Percentiles rank a stretch among this genome's conserved stretches.
These are phyloP conservation scores for Malurus alboscapulatus DNA, from an alignment of 2,113 vertebrate species.

Conservation along the genomic window DNA sequence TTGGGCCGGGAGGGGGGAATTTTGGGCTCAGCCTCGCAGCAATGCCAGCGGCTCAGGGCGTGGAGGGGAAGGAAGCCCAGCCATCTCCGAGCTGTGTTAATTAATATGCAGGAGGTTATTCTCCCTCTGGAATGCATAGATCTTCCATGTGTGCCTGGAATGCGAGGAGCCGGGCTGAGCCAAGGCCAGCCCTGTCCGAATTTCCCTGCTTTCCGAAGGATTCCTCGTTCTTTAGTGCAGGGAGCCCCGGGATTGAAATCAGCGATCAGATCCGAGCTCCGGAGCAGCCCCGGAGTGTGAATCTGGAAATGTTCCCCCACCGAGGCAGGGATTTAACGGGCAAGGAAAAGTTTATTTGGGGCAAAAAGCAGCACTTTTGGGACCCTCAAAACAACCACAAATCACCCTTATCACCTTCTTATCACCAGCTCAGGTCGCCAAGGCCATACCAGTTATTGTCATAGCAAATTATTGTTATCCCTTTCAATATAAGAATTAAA, in stretches of 20 bases:
- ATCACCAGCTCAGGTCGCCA: fast-evolving
- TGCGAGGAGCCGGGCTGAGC: constrained; percentile 28
- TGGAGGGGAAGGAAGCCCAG: constrained; percentile 10
- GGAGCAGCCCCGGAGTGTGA: background rate
- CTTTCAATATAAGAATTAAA: background rate
- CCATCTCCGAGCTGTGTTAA: background rate
- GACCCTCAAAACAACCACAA: background rate
- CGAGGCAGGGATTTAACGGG: background rate
- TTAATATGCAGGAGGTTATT: constrained; percentile 10
- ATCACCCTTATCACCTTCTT: background rate
- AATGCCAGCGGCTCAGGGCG: background rate
- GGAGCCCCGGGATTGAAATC: background rate
- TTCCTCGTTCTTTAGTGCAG: constrained; percentile 59
- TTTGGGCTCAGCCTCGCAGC: background rate
- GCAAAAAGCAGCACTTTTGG: background rate
- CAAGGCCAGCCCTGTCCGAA: constrained; percentile 50
- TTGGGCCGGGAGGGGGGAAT: background rate
- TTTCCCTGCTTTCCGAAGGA: constrained; percentile 64
- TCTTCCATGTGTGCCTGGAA: constrained; percentile 36
- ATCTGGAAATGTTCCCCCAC: background rate
- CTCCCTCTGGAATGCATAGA: constrained; percentile 3
- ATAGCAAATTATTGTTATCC: fast-evolving
- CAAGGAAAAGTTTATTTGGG: background rate
- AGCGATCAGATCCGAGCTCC: background rate
- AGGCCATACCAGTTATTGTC: fast-evolving